Evolutionary conservation across 2,888 invertebrate genomes (phyloP).

Genomic region (Leptothorax acervorum): DNA sequence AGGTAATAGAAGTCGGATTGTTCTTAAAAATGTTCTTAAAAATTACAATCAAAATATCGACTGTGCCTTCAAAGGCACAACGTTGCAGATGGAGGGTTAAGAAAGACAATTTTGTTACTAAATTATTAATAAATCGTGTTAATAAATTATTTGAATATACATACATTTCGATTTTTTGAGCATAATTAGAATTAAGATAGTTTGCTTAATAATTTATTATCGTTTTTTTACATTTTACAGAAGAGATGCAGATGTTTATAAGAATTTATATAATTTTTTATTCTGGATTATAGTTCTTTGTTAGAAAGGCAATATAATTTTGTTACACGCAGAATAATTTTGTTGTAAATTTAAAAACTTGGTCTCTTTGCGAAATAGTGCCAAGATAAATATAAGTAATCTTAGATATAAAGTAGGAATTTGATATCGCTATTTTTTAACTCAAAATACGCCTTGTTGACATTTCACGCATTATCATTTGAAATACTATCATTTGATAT

Average conservation of each 20-base stretch:
- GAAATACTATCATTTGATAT: slow-evolving; percentile 9
- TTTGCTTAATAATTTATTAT: background rate
- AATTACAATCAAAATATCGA: no score
- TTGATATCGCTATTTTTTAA: slow-evolving; percentile 22
- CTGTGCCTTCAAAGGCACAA: no score
- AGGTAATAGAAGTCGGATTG: no score
- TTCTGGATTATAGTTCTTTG: background rate
- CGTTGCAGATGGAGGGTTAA: background rate
- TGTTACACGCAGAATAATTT: background rate
- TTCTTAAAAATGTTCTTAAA: no score
- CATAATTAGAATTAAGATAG: background rate
- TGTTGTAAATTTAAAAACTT: background rate
- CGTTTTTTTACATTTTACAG: background rate
- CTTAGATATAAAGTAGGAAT: background rate
- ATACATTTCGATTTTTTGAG: background rate
- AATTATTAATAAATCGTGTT: no score
- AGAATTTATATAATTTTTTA: background rate
- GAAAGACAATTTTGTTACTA: background rate
- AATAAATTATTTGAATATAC: background rate
- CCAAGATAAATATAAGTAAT: slow-evolving; percentile 10
- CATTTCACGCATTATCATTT: background rate
- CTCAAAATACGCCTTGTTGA: background rate
- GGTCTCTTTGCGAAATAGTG: background rate
- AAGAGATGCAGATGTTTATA: background rate
- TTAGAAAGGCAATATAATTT: background rate